Conservation (phyloP, 1,140 invertebrate species). For the Scylla paramamosain region DNA sequence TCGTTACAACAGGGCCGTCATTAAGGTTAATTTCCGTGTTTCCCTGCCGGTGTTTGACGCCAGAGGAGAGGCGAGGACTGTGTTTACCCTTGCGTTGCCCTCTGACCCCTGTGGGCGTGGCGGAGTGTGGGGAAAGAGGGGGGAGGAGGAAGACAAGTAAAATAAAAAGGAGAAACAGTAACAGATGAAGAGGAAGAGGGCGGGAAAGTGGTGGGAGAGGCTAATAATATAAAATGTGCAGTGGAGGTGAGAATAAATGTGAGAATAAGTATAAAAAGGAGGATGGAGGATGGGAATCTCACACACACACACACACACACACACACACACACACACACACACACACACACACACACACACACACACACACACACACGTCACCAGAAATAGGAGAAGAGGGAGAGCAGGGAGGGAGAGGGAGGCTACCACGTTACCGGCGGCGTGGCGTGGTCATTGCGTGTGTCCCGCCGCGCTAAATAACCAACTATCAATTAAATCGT, state of each 20-base stretch:
- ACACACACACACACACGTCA: slow-evolving; percentile 37
- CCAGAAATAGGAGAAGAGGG: neutral
- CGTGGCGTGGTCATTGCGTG: slow-evolving; percentile 48
- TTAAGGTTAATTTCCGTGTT: slow-evolving; percentile 6
- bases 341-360: slow-evolving; percentile 48
- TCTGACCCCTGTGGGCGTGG: neutral
- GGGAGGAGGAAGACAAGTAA: too few species aligned
- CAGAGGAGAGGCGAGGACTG: neutral
- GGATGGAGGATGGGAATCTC: neutral
- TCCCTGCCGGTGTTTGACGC: neutral
- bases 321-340: slow-evolving; percentile 50
- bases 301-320: neutral
- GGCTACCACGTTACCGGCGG: neutral
- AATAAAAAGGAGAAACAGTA: too few species aligned
- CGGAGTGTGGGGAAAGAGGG: neutral
- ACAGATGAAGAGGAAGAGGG: neutral
- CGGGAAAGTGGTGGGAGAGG: neutral
- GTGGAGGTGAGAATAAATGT: neutral
- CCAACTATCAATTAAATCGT: slow-evolving; percentile 71
- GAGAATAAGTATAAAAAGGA: neutral
- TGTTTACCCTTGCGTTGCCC: neutral
- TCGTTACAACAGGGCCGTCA: neutral
- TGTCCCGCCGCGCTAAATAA: slow-evolving; percentile 55
- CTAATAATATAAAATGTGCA: neutral
- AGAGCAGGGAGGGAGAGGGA: neutral